phyloP scores from a whole-genome alignment of 2,113 vertebrate species.

The human (Homo sapiens) region GRCh38 chr1:40307001-40307500 shows the following conservation, averaged over 20 bases:
- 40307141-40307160: not conserved
- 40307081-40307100: too few species aligned
- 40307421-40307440: not conserved
- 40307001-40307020: too few species aligned
- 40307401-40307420: not conserved
- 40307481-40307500: constrained; percentile 90
- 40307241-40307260: not conserved
- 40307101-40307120: too few species aligned
- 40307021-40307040: too few species aligned
- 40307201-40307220: not conserved
- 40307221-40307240: not conserved
- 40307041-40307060: too few species aligned
- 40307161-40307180: not conserved
- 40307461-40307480: constrained; percentile 90
- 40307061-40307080: too few species aligned
- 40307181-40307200: not conserved
- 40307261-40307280: not conserved
- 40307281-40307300: not conserved
- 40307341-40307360: not conserved
- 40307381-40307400: not conserved
- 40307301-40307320: not conserved
- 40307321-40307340: not conserved
- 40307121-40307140: too few species aligned
- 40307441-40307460: constrained; percentile 94
- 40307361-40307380: not conserved